Percentiles rank a stretch among this genome's conserved stretches.
Evolutionary conservation across 2,113 vertebrate genomes (phyloP).

Genomic region (Phalacrocorax aristotelis): DNA sequence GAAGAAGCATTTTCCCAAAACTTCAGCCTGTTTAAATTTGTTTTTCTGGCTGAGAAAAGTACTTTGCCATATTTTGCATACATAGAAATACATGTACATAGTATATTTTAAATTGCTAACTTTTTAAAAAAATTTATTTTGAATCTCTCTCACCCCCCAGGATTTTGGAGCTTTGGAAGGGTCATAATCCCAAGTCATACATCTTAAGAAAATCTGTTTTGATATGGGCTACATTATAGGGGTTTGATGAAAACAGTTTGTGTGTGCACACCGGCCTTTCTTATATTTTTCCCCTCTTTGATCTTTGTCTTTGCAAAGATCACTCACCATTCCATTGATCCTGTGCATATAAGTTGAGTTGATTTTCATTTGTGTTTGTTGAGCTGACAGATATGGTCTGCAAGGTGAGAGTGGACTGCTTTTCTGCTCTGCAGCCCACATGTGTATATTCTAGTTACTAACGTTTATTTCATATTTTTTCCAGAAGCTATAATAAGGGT

Average conservation of each 20-base stretch:
- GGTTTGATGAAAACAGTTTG: conserved; percentile 33
- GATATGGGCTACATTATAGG: neutral
- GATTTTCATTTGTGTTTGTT: neutral
- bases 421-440: neutral
- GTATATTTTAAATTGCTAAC: neutral
- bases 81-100: neutral
- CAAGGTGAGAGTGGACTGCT: neutral
- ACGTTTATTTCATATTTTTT: neutral
- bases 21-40: neutral
- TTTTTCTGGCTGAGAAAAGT: neutral
- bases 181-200: neutral
- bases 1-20: neutral
- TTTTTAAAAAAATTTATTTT: neutral
- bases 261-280: neutral
- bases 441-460: neutral
- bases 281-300: conserved; percentile 6
- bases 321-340: conserved; percentile 14
- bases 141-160: neutral
- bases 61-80: neutral
- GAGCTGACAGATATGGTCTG: neutral
- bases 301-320: conserved; percentile 6
- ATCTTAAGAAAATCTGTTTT: conserved; percentile 22
- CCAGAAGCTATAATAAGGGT: neutral
- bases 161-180: neutral
- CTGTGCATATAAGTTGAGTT: neutral